Conservation (phyloP, 2,888 invertebrate species). For the Eilema sororculum region DNA sequence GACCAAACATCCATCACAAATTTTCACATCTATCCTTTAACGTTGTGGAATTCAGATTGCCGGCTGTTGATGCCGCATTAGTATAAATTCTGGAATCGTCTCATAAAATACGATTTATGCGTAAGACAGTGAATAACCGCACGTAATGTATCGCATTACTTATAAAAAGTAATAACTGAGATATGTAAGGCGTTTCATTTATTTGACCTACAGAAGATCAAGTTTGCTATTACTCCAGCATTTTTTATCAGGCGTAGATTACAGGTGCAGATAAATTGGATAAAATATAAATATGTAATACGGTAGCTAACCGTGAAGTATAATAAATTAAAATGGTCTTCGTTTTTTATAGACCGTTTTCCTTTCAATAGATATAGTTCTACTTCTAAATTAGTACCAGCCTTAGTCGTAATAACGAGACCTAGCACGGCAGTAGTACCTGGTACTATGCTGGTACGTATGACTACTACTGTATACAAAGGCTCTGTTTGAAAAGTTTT, state of each 20-base stretch:
- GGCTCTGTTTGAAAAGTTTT: background rate
- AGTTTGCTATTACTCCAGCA: slow-evolving; percentile 17
- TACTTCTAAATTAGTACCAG: background rate
- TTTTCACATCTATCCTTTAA: background rate
- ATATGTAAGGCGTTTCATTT: slow-evolving; percentile 22
- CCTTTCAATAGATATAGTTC: background rate
- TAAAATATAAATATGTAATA: background rate
- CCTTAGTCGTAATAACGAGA: background rate
- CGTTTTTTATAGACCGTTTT: background rate
- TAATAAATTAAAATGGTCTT: background rate
- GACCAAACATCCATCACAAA: too few species aligned
- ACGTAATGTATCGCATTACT: slow-evolving; percentile 25
- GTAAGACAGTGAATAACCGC: slow-evolving; percentile 27
- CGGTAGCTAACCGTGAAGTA: background rate
- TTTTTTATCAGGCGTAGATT: slow-evolving; percentile 18
- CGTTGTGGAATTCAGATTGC: background rate
- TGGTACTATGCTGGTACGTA: background rate
- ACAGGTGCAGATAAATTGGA: slow-evolving; percentile 8
- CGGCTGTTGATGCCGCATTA: background rate
- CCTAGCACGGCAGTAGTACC: background rate
- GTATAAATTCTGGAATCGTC: background rate
- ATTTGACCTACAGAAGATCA: slow-evolving; percentile 37
- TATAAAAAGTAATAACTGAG: slow-evolving; percentile 24
- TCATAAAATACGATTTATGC: background rate
- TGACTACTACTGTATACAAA: background rate